Base-by-base conservation (phyloP, 2,888 invertebrate species). In the Pyrrhia umbra region DNA sequence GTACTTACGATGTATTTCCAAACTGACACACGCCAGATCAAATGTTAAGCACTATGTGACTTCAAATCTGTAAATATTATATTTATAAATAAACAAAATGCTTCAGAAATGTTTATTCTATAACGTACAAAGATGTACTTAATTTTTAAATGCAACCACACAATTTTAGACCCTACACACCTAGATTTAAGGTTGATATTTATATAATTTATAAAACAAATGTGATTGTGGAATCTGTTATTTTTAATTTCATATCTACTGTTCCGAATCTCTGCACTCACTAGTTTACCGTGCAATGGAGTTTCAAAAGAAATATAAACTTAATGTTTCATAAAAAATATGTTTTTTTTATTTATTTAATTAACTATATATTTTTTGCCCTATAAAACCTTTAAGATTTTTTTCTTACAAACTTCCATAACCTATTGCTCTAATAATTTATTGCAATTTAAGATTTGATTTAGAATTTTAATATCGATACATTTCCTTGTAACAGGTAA, bases 201-300 rank as follows among this genome's bases (percentile, higher is more conserved):
- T 75, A 73, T 69, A 61, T 67, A 68, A 73, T 57, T 77, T 77
- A 67, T 72, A 68, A 51, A 34, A 71, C 40, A 75, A 76, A 77
- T 84, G 82, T 85, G 83, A 85, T 84, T 78, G 68, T 69, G 69
- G 73, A 77, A 80, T 84, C 75, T 82, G 77, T 80, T 80, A 81
- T 85, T 58, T 75, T 79, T 81, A 75, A 77, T 79, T 72, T 75
- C 73, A 75, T 71, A n/a, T n/a, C n/a, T n/a, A 82, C 69, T 83
- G 79, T 87, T 77, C 78, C 70, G 88, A 90, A 90, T 90, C 89
- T 89, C 87, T 77, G 83, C 85, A 87, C 81, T 84, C 83, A 86
- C 83, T 86, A 83, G 89, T 88, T 90, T 83, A 84, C 80, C 63
- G 83, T 83, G 89, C 88, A 90, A 87, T 80, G 65, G 68, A 80